Base-by-base conservation (phyloP, 2,797 vertebrate species). In the Macropus fuliginosus region DNA sequence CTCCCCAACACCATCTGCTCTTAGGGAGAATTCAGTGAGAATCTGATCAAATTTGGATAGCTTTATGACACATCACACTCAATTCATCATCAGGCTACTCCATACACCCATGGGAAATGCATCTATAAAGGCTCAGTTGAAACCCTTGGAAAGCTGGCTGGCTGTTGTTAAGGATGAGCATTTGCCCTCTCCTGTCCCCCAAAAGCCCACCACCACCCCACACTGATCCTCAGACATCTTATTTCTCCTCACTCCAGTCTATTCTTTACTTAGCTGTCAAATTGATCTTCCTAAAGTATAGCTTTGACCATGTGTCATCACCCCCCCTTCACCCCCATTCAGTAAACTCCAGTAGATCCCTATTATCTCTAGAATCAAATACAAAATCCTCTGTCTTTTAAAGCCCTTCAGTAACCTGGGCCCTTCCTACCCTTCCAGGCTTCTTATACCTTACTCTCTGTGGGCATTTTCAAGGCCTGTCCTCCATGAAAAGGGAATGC, bases 1-100 rank as follows among this genome's bases (percentile, higher is more conserved):
- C 52, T 94, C 59, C 87, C n/a, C 66, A 54, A 92, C 46, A 95
- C 92, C 31, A 16, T 89, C n/a, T 94, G 92, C 96, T 96, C 92
- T 92, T 66, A 91, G 57, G 24, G 89, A 90, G 93, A 95, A 92
- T 18, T 55, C 31, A 9, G 90, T 93, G 27, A 55, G 93, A 50
- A 40, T 91, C 55, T 27, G 54, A 34, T 52, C 34, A n/a, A 74
- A 74, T 55, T 59, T 40, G 91, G 46, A 96, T 95, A 98, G 24
- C 90, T 16, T 5, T 50, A 16, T 92, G 59, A 57, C 90, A 55
- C 52, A 93, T 93, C 93, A 91, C 0, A 66, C 31, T 94, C 91
- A 91, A 87, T 87, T 54, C 46, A 29, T 52, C 50, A 24, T 52
- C 50, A 52, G 21, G n/a, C 46, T 24, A 29, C 21, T 89, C 46